Percentiles rank a stretch among this genome's conserved stretches.
These are phyloP conservation scores for Columba guinea DNA, from an alignment of 2,797 vertebrate species.

Conservation along the genomic window DNA sequence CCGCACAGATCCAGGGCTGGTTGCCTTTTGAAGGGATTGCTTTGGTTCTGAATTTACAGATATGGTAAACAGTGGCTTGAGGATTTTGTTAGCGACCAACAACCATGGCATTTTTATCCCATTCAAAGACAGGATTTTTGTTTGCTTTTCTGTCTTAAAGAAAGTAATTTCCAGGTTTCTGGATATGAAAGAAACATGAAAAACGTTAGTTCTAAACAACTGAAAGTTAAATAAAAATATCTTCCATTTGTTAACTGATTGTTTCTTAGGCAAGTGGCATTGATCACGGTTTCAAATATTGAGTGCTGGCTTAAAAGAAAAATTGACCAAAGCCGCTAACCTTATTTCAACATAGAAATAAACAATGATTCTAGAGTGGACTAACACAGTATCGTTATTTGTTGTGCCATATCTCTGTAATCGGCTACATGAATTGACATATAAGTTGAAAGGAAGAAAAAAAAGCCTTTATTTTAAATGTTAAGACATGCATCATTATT, in stretches of 20 bases:
- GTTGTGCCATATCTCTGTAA: not conserved
- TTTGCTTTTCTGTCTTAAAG: not conserved
- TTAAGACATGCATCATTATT: constrained; percentile 24
- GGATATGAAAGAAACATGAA: not conserved
- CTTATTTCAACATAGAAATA: not conserved
- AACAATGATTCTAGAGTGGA: not conserved
- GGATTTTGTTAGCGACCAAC: not conserved
- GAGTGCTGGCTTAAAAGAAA: not conserved
- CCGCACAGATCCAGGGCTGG: not conserved
- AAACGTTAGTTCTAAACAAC: not conserved
- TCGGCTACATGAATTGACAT: not conserved
- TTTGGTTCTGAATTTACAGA: not conserved
- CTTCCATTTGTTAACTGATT: not conserved
- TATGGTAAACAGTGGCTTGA: accelerated
- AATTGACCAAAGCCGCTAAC: not conserved
- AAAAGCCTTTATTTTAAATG: not conserved
- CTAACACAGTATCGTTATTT: not conserved
- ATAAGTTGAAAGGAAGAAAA: not conserved
- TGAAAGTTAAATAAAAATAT: not conserved
- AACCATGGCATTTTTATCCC: accelerated
- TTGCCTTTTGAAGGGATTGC: not conserved
- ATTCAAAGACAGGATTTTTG: not conserved
- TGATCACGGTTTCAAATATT: not conserved
- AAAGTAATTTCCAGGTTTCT: not conserved
- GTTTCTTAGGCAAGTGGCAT: not conserved